phyloP scores from a whole-genome alignment of 2,888 invertebrate species.

The Perdita meconis region DNA sequence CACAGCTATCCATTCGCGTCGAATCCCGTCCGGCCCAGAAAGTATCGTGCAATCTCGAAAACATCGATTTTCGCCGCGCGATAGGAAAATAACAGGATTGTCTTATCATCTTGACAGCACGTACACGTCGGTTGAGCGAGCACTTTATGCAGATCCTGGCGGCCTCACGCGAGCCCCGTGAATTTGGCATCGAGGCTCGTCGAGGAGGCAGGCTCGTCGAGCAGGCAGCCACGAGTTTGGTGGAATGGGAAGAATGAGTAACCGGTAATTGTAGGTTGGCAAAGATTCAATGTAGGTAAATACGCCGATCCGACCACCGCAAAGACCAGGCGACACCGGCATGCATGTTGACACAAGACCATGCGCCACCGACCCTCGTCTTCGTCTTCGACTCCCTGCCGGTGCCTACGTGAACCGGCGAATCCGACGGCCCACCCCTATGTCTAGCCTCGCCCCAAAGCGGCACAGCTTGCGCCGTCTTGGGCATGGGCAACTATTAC shows the following conservation, averaged over 20 bases:
- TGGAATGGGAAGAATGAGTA: conserved; percentile 81
- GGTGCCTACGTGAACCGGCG: too few relatives aligned
- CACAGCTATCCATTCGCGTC: not conserved
- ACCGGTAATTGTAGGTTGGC: conserved; percentile 84
- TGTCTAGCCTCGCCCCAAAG: conserved; percentile 41
- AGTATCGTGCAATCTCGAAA: conserved; percentile 56
- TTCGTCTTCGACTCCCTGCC: conserved; percentile 20
- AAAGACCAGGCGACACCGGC: conserved; percentile 76
- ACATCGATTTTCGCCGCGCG: conserved; percentile 63
- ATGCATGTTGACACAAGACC: conserved; percentile 75
- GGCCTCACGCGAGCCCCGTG: conserved; percentile 73
- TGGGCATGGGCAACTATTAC: conserved; percentile 66
- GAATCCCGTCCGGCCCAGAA: conserved; percentile 14
- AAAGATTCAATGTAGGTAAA: conserved; percentile 84
- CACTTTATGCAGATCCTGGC: conserved; percentile 74
- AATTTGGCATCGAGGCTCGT: conserved; percentile 76
- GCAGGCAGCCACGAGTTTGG: conserved; percentile 57
- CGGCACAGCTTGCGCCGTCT: conserved; percentile 54
- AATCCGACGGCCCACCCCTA: conserved; percentile 37
- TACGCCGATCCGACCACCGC: conserved; percentile 78
- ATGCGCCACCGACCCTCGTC: conserved; percentile 73
- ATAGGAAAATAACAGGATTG: conserved; percentile 67
- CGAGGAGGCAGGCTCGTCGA: conserved; percentile 46
- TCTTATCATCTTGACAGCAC: conserved; percentile 57
- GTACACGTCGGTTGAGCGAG: conserved; percentile 60